Evolutionary conservation across 2,888 invertebrate species (phyloP).

Genomic region (Scelioninae gen. 1): DNA sequence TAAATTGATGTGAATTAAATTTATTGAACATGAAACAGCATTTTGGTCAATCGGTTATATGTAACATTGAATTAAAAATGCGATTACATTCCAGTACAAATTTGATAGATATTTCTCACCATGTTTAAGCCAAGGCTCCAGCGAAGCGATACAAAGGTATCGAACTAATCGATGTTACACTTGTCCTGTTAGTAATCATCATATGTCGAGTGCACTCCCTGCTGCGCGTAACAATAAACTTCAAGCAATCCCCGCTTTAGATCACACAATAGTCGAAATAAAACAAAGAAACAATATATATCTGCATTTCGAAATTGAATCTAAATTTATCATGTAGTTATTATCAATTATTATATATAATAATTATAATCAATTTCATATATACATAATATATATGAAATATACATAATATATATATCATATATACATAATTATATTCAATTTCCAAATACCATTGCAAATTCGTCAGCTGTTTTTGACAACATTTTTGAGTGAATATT

Average conservation of each 20-base stretch:
- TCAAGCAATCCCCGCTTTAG: conserved; percentile 39
- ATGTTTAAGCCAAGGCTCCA: conserved; percentile 6
- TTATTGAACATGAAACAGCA: too few relatives aligned
- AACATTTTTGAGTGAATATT: too few relatives aligned
- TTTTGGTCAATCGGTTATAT: not conserved
- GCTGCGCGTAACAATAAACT: conserved; percentile 55
- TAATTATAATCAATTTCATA: conserved; percentile 5
- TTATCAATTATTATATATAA: too few relatives aligned
- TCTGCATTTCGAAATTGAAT: conserved; percentile 19
- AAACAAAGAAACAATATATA: conserved; percentile 39
- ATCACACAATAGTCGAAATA: conserved; percentile 41
- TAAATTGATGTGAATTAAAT: too few relatives aligned
- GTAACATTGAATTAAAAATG: conserved; percentile 8
- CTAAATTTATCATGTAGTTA: not conserved
- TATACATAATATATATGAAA: too few relatives aligned
- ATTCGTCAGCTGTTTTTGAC: too few relatives aligned
- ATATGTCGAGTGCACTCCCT: conserved; percentile 47
- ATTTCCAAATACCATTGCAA: too few relatives aligned
- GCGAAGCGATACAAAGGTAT: conserved; percentile 43
- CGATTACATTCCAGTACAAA: conserved; percentile 17
- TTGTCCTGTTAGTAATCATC: conserved; percentile 56
- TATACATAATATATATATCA: too few relatives aligned
- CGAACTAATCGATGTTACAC: conserved; percentile 63
- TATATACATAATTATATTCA: too few relatives aligned
- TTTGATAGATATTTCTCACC: conserved; percentile 16